Evolutionary conservation across 2,888 invertebrate species (phyloP).

Genomic region (Metopia argyrocephala): DNA sequence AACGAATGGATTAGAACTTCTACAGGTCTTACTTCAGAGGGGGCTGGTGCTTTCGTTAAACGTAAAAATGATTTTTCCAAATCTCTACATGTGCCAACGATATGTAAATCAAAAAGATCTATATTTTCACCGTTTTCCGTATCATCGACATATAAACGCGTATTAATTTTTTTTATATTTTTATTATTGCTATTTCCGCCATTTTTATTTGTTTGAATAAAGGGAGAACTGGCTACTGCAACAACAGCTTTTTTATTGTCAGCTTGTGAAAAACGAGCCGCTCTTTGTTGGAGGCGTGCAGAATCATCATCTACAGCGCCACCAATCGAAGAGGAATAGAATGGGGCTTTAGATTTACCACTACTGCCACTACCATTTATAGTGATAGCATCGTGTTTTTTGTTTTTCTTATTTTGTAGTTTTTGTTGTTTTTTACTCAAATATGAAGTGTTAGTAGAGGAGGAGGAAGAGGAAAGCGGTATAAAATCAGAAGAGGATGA

Average conservation of each 20-base stretch:
- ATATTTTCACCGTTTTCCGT: conserved; percentile 82
- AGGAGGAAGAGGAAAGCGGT: conserved; percentile 70
- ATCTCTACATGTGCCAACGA: conserved; percentile 95
- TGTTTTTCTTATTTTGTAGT: conserved; percentile 76
- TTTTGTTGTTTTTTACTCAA: conserved; percentile 72
- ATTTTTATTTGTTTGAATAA: conserved; percentile 57
- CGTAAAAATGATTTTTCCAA: conserved; percentile 97
- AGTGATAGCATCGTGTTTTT: conserved; percentile 61
- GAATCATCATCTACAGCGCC: conserved; percentile 86
- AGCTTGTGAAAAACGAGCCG: conserved; percentile 86
- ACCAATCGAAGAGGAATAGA: conserved; percentile 84
- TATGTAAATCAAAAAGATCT: conserved; percentile 91
- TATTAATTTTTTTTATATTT: conserved; percentile 57
- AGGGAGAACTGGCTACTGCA: conserved; percentile 73
- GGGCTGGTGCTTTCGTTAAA: conserved; percentile 96
- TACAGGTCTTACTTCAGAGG: conserved; percentile 94
- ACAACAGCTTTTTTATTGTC: conserved; percentile 73
- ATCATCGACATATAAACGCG: conserved; percentile 80
- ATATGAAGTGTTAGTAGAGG: conserved; percentile 60
- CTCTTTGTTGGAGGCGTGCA: conserved; percentile 90
- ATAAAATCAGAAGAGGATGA: conserved; percentile 72
- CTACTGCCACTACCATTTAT: conserved; percentile 62
- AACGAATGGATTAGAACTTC: conserved; percentile 91
- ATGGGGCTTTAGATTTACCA: conserved; percentile 80
- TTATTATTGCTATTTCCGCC: conserved; percentile 31